A percentile compares a stretch with the other conserved stretches of the same genome.
Evolutionary conservation across 2,113 vertebrate genomes (phyloP).

Genomic region (Labrus mixtus): DNA sequence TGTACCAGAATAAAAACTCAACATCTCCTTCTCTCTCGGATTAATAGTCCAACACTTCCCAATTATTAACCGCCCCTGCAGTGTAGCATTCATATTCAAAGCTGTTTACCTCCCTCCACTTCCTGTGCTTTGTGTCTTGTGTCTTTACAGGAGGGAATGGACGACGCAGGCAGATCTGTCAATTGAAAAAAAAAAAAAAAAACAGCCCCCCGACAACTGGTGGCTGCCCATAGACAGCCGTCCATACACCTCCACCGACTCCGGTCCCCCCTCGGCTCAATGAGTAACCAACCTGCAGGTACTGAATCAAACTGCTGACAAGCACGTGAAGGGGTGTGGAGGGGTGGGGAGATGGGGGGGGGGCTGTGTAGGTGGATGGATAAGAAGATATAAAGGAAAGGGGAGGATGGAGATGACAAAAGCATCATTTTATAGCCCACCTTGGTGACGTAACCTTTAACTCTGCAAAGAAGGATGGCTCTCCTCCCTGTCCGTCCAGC

Average conservation of each 20-base stretch:
- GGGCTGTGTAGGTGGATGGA: slow-evolving; percentile 68
- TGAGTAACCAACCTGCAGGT: slow-evolving; percentile 86
- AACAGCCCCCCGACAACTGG: slow-evolving; percentile 45
- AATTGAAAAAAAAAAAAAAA: slow-evolving; percentile 52
- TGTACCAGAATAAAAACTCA: background rate
- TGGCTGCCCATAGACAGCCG: slow-evolving; percentile 64
- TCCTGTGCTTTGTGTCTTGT: slow-evolving; percentile 80
- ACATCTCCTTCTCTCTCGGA: slow-evolving; percentile 47
- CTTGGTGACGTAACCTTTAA: slow-evolving; percentile 73
- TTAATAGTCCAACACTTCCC: slow-evolving; percentile 77
- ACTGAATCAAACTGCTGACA: slow-evolving; percentile 85
- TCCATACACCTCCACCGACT: slow-evolving; percentile 77
- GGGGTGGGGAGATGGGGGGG: slow-evolving; percentile 23
- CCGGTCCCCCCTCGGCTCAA: slow-evolving; percentile 77
- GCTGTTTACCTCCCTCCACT: slow-evolving; percentile 72
- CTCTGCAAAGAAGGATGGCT: slow-evolving; percentile 54
- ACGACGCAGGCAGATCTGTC: slow-evolving; percentile 83
- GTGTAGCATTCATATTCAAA: slow-evolving; percentile 75
- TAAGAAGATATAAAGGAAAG: slow-evolving; percentile 58
- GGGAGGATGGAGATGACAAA: slow-evolving; percentile 75
- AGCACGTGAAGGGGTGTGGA: slow-evolving; percentile 59
- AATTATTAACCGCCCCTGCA: slow-evolving; percentile 82
- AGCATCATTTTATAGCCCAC: slow-evolving; percentile 71
- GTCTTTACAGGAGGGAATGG: slow-evolving; percentile 78
- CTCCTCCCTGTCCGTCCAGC: slow-evolving; percentile 38